Evolutionary conservation across 2,113 vertebrate genomes (phyloP).

Genomic region (Oreocharis arfaki): DNA sequence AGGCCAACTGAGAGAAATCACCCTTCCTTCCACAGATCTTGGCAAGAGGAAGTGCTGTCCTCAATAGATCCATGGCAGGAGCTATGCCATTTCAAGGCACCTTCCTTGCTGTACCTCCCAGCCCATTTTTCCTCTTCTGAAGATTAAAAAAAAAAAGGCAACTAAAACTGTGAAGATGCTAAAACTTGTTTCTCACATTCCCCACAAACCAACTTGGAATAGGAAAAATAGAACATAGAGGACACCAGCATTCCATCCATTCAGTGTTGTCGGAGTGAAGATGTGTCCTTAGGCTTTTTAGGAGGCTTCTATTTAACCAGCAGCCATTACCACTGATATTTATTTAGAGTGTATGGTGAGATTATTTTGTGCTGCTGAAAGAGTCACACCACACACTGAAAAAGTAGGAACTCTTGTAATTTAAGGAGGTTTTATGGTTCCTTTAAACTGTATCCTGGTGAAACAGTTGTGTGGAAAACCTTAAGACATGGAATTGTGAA

Average conservation of each 20-base stretch:
- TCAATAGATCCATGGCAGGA: not conserved
- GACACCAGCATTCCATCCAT: not conserved
- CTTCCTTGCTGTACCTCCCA: not conserved
- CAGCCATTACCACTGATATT: not conserved
- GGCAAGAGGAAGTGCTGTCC: not conserved
- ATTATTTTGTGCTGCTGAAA: not conserved
- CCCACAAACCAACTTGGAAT: fast-evolving
- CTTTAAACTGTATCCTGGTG: not conserved
- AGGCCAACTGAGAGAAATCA: not conserved
- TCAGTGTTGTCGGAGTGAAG: not conserved
- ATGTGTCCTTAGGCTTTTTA: not conserved
- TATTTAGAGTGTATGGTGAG: not conserved
- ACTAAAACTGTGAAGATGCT: not conserved
- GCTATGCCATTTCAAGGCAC: not conserved
- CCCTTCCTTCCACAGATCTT: not conserved
- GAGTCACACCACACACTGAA: not conserved
- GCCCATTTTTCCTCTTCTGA: not conserved
- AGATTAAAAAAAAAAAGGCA: not conserved
- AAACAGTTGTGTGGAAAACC: not conserved
- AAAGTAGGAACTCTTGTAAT: not conserved
- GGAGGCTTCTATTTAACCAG: not conserved
- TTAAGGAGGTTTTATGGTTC: not conserved
- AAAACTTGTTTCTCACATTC: not conserved
- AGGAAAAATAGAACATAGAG: not conserved
- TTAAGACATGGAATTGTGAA: not conserved